A percentile compares a stretch with the other conserved stretches of the same genome.
Conservation (phyloP, 2,797 vertebrate species). For the Fratercula arctica region DNA sequence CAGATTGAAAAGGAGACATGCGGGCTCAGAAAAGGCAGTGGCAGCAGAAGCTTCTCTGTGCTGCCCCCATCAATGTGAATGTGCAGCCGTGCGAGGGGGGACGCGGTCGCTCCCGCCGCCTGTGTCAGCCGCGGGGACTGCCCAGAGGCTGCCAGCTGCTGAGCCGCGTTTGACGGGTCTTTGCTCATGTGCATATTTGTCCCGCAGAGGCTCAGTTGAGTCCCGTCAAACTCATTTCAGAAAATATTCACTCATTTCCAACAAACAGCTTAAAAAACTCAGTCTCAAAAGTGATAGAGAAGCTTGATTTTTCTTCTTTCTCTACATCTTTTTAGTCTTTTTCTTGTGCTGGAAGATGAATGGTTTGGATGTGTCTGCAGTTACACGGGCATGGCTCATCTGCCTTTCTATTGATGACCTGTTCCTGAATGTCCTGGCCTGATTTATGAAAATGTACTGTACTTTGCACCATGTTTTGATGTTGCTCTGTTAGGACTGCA, state of each 20-base stretch:
- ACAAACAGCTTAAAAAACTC: neutral
- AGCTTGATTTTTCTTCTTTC: neutral
- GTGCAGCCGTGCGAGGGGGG: fast-evolving
- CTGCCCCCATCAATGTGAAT: neutral
- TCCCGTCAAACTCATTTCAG: neutral
- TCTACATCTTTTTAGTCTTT: neutral
- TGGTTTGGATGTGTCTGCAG: neutral
- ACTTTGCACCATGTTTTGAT: neutral
- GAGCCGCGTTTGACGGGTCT: neutral
- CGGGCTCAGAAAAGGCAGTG: neutral
- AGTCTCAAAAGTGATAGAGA: neutral
- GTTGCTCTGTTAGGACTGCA: constrained; percentile 32
- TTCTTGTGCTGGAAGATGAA: neutral
- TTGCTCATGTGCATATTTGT: neutral
- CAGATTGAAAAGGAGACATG: neutral
- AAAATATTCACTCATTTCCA: neutral
- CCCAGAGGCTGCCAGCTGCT: neutral
- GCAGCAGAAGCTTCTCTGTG: neutral
- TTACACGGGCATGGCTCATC: neutral
- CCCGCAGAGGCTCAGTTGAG: neutral
- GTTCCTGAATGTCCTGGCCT: neutral
- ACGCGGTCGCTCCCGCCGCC: fast-evolving
- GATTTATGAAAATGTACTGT: neutral
- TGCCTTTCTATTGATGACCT: constrained; percentile 13
- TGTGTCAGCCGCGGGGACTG: neutral